These are phyloP conservation scores for Drosophila austrosaltans DNA, from an alignment of 2,888 invertebrate genomes.

Conservation along the genomic window DNA sequence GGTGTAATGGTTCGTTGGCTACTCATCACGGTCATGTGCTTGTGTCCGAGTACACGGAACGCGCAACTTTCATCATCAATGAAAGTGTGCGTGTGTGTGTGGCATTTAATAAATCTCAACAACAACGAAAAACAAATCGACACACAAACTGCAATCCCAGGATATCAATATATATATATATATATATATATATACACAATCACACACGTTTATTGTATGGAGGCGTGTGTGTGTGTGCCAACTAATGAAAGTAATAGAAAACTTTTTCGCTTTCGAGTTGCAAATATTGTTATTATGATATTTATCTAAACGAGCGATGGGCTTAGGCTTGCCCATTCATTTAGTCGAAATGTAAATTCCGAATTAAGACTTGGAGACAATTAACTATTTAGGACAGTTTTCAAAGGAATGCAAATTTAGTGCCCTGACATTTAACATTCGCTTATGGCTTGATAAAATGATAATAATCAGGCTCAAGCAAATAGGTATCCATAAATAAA, in stretches of 20 bases:
- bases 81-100: conserved; percentile 53
- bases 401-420: no score
- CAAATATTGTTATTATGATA: conserved; percentile 51
- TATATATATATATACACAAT: background rate
- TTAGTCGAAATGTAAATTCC: no score
- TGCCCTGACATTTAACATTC: no score
- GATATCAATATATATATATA: conserved; percentile 43
- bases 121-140: conserved; percentile 49
- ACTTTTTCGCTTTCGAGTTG: conserved; percentile 60
- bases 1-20: conserved; percentile 17
- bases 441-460: no score
- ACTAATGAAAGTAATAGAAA: conserved; percentile 59
- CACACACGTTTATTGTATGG: conserved; percentile 4
- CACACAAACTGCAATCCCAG: conserved; percentile 63
- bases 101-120: conserved; percentile 63
- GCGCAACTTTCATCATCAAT: conserved; percentile 33
- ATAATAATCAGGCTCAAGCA: no score
- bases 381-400: no score
- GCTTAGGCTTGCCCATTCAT: conserved; percentile 17
- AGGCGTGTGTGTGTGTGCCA: conserved; percentile 20
- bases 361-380: no score
- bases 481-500: background rate
- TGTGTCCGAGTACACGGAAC: conserved; percentile 13
- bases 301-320: conserved; percentile 37
- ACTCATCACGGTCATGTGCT: background rate